These are phyloP conservation scores for Mastacembelus armatus DNA, from an alignment of 2,797 vertebrate genomes.

Conservation along the genomic window DNA sequence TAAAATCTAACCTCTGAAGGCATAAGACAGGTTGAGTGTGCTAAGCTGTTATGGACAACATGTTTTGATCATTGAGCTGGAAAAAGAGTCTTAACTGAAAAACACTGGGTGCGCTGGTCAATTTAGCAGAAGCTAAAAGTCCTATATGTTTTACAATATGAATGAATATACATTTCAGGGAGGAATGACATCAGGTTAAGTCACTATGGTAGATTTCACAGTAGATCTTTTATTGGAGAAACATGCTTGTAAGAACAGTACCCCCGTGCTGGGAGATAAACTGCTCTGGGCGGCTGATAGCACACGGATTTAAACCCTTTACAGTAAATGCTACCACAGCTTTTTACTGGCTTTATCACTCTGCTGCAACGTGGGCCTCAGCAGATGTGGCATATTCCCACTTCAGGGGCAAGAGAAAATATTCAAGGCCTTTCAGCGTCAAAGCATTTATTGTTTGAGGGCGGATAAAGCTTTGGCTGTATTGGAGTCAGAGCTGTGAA, in stretches of 20 bases:
- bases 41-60: constrained; percentile 41
- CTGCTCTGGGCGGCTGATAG: constrained; percentile 55
- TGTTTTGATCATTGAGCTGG: constrained; percentile 39
- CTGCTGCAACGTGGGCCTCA: constrained; percentile 45
- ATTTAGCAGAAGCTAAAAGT: neutral
- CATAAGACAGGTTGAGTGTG: constrained; percentile 21
- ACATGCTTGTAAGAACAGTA: constrained; percentile 21
- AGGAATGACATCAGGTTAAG: constrained; percentile 17
- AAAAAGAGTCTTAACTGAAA: constrained; percentile 6
- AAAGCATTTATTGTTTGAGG: constrained; percentile 58
- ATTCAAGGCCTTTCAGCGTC: constrained; percentile 53
- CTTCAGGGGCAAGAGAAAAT: constrained; percentile 44
- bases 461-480: constrained; percentile 38
- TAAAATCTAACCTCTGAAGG: constrained; percentile 31
- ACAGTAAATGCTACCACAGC: constrained; percentile 26
- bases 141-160: constrained; percentile 6
- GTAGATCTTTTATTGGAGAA: constrained; percentile 22
- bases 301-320: constrained; percentile 50
- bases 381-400: constrained; percentile 55
- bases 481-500: too few relatives aligned
- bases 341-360: constrained; percentile 45
- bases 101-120: neutral
- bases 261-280: constrained; percentile 43
- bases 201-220: too few relatives aligned
- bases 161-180: constrained; percentile 4